These are phyloP conservation scores for Capreolus pygargus DNA, from an alignment of 2,113 vertebrate species.

Conservation along the genomic window DNA sequence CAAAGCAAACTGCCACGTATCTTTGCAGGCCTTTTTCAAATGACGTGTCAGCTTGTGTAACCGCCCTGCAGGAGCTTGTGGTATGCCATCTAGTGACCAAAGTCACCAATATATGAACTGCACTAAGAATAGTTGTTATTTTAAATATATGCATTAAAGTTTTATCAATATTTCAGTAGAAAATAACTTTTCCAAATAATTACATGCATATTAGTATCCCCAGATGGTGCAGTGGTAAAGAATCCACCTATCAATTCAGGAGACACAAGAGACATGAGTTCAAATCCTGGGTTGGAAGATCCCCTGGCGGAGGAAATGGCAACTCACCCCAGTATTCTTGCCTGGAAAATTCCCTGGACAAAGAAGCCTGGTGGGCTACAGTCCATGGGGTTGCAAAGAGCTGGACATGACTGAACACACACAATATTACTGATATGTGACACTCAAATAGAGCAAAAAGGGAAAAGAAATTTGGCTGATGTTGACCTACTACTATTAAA, in stretches of 20 bases:
- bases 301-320: not conserved
- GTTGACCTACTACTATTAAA: not conserved
- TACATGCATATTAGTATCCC: not conserved
- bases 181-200: not conserved
- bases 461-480: not conserved
- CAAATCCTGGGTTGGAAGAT: not conserved
- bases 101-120: not conserved
- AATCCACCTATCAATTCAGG: not conserved
- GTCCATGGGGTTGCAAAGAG: not conserved
- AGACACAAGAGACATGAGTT: not conserved
- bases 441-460: not conserved
- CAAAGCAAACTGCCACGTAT: not conserved
- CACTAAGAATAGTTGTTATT: not conserved
- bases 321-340: not conserved
- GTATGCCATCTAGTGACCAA: slow-evolving; percentile 41
- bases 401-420: not conserved
- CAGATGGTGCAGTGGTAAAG: not conserved
- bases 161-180: not conserved
- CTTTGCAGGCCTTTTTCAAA: not conserved
- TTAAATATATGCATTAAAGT: not conserved
- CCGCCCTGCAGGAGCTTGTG: not conserved
- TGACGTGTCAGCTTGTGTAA: not conserved
- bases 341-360: not conserved
- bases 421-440: not conserved
- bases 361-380: not conserved